Conservation (phyloP, 2,797 vertebrate species). For the Sylvia borin region DNA sequence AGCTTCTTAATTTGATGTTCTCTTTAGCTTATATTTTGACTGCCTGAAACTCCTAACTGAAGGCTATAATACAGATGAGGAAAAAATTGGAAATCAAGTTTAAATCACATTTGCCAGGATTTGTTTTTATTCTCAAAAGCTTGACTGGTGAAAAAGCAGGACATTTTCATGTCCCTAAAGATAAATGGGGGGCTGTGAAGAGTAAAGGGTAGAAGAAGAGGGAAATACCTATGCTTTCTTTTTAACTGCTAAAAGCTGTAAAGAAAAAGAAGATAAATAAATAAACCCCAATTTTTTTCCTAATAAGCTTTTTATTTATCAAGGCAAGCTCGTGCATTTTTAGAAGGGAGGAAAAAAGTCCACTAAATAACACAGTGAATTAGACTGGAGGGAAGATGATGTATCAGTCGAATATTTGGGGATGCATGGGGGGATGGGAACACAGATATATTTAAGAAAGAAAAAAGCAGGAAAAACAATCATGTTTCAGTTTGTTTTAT, state of each 20-base stretch:
- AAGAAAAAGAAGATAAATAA: background rate
- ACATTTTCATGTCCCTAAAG: background rate
- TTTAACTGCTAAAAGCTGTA: background rate
- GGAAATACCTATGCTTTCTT: background rate
- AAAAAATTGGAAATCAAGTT: background rate
- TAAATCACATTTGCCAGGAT: background rate
- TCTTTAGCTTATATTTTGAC: background rate
- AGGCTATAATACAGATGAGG: background rate
- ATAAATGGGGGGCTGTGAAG: background rate
- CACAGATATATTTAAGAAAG: background rate
- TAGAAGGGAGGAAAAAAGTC: background rate
- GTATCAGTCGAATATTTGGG: accelerated
- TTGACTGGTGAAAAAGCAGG: background rate
- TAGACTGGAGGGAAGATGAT: background rate
- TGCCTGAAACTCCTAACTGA: background rate
- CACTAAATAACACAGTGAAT: background rate
- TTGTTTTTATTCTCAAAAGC: background rate
- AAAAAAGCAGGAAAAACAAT: background rate
- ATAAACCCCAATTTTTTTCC: background rate
- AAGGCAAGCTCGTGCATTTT: background rate
- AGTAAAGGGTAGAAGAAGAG: background rate
- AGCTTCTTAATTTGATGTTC: background rate
- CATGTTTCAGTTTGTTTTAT: background rate
- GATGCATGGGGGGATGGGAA: background rate
- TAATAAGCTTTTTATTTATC: background rate